Evolutionary conservation across 2,113 vertebrate species (phyloP).

Genomic region (Puntigrus tetrazona): DNA sequence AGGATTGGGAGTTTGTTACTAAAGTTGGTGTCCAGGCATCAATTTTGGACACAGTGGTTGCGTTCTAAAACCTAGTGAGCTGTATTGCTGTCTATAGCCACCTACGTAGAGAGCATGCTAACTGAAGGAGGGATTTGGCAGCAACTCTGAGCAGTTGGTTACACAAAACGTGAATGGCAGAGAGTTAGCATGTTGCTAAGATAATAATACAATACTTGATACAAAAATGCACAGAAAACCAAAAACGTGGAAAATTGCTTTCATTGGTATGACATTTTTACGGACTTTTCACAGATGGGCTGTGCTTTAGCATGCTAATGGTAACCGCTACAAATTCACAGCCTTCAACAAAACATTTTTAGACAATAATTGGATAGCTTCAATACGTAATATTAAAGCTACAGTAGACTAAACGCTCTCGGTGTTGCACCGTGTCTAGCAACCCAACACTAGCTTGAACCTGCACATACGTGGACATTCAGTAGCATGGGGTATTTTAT

Average conservation of each 20-base stretch:
- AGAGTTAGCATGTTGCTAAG: background rate
- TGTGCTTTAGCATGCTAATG: background rate
- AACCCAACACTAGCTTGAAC: background rate
- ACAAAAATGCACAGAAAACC: background rate
- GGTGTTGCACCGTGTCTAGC: no score
- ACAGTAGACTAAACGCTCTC: no score
- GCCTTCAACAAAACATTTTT: background rate
- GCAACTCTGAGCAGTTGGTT: background rate
- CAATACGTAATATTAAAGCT: no score
- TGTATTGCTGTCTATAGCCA: background rate
- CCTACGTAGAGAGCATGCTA: background rate
- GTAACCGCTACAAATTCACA: background rate
- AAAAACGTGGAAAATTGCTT: background rate
- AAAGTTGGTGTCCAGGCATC: background rate
- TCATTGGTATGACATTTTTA: background rate
- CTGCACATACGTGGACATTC: no score
- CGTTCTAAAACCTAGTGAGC: background rate
- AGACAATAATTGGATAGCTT: no score
- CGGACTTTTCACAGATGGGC: background rate
- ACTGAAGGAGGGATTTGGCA: background rate
- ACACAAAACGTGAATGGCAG: background rate
- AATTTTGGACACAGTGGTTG: slow-evolving; percentile 16
- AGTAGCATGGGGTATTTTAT: background rate
- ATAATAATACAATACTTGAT: background rate
- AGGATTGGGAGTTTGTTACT: background rate